Conservation (phyloP, 2,888 invertebrate genomes). For the Nebria salina region DNA sequence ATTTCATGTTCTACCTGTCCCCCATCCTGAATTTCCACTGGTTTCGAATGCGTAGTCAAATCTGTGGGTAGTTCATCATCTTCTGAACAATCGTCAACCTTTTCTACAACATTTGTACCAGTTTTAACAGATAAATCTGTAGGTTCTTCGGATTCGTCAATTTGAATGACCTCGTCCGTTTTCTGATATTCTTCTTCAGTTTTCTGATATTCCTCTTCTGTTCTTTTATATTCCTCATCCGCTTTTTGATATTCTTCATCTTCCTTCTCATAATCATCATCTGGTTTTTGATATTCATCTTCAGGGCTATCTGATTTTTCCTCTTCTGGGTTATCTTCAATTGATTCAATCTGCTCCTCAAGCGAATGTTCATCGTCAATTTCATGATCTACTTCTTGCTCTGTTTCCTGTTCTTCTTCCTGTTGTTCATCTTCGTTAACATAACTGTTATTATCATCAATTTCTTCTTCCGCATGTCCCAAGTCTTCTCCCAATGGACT, state of each 20-base stretch:
- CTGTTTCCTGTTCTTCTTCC: constrained; percentile 12
- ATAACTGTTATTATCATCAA: constrained; percentile 30
- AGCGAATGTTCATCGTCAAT: neutral
- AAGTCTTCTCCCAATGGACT: constrained; percentile 56
- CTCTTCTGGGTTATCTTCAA: neutral
- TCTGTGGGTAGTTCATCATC: constrained; percentile 43
- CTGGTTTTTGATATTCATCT: constrained; percentile 26
- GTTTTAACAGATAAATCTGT: constrained; percentile 36
- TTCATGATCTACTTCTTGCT: constrained; percentile 10
- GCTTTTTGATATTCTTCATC: constrained; percentile 47
- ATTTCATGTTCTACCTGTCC: constrained; percentile 62
- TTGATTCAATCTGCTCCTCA: constrained; percentile 7
- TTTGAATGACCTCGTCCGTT: neutral
- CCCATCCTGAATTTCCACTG: constrained; percentile 52
- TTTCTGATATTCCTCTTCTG: constrained; percentile 44
- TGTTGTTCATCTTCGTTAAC: constrained; percentile 35
- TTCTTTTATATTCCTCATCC: constrained; percentile 46
- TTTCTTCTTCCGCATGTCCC: constrained; percentile 47
- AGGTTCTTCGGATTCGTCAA: constrained; percentile 41
- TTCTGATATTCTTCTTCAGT: constrained; percentile 39
- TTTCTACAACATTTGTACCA: constrained; percentile 6
- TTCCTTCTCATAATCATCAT: constrained; percentile 47
- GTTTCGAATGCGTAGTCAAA: constrained; percentile 31
- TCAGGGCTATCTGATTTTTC: neutral
- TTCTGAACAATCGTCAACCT: constrained; percentile 29